phyloP scores from a whole-genome alignment of 2,888 invertebrate species.

The Liodrosophila aerea region DNA sequence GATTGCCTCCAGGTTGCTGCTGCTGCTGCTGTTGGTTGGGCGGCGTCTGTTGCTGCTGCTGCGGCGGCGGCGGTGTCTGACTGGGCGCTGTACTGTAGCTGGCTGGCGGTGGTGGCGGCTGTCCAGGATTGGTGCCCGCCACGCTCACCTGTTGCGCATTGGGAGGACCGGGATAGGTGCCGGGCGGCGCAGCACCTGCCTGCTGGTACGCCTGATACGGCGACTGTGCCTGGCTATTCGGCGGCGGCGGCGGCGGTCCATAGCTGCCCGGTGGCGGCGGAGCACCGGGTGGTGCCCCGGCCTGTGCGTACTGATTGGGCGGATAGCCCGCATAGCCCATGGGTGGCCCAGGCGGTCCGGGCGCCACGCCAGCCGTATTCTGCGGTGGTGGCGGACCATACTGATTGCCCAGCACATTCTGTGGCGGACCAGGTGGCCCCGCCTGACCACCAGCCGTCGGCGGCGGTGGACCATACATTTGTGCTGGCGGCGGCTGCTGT shows the following conservation, averaged over 20 bases:
- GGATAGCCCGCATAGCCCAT: constrained; percentile 73
- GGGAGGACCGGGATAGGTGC: constrained; percentile 73
- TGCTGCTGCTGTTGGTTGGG: constrained; percentile 70
- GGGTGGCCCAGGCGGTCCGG: constrained; percentile 40
- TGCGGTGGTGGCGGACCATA: constrained; percentile 75
- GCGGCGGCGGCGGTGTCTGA: constrained; percentile 79
- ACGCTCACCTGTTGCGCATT: constrained; percentile 68
- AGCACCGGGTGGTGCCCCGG: constrained; percentile 50
- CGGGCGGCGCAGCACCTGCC: constrained; percentile 68
- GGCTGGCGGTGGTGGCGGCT: constrained; percentile 74
- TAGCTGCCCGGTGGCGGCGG: constrained; percentile 83
- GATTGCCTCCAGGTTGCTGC: constrained; percentile 56
- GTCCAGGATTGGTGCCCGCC: constrained; percentile 61
- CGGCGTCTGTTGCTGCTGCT: constrained; percentile 32
- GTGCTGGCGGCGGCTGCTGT: constrained; percentile 81
- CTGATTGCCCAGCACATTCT: constrained; percentile 55
- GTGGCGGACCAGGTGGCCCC: constrained; percentile 76
- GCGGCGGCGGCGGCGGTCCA: constrained; percentile 80
- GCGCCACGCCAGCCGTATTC: constrained; percentile 41
- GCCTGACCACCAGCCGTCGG: constrained; percentile 82
- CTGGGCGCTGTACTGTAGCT: constrained; percentile 83
- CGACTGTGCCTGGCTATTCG: constrained; percentile 77
- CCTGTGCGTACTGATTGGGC: constrained; percentile 63
- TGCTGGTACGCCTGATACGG: constrained; percentile 83
- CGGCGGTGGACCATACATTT: constrained; percentile 82